These are phyloP conservation scores for Parelbella ahira DNA, from an alignment of 2,888 invertebrate genomes.

Conservation along the genomic window DNA sequence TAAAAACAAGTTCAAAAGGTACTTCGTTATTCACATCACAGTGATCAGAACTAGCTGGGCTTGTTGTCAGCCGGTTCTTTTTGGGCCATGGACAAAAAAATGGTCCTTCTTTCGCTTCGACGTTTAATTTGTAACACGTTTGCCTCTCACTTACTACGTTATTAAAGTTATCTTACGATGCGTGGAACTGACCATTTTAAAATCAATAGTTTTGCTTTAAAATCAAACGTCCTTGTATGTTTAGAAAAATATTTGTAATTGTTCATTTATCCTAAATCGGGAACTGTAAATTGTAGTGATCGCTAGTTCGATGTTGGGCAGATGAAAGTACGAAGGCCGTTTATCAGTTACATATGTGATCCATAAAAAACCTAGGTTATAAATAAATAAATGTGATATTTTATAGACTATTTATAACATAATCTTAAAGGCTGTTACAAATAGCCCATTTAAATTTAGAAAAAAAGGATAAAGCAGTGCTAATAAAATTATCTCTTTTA, in stretches of 20 bases:
- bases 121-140: constrained; percentile 20
- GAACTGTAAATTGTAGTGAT: no score
- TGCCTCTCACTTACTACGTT: constrained; percentile 13
- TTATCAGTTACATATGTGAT: no score
- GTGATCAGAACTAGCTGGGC: constrained; percentile 36
- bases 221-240: constrained; percentile 1
- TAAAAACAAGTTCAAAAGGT: constrained; percentile 24
- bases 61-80: constrained; percentile 54
- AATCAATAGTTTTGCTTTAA: not conserved
- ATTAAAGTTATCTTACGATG: constrained; percentile 1
- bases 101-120: constrained; percentile 43
- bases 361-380: no score
- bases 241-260: constrained; percentile 12
- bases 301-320: no score
- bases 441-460: no score
- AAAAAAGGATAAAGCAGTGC: no score
- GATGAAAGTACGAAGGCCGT: no score
- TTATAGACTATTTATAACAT: no score
- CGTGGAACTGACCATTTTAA: not conserved
- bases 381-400: no score
- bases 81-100: constrained; percentile 59
- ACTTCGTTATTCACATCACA: constrained; percentile 26
- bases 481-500: no score
- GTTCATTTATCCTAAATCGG: constrained; percentile 18
- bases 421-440: no score